Evolutionary conservation across 2,888 invertebrate species (phyloP).

Genomic region (Tricholauxania praeusta): DNA sequence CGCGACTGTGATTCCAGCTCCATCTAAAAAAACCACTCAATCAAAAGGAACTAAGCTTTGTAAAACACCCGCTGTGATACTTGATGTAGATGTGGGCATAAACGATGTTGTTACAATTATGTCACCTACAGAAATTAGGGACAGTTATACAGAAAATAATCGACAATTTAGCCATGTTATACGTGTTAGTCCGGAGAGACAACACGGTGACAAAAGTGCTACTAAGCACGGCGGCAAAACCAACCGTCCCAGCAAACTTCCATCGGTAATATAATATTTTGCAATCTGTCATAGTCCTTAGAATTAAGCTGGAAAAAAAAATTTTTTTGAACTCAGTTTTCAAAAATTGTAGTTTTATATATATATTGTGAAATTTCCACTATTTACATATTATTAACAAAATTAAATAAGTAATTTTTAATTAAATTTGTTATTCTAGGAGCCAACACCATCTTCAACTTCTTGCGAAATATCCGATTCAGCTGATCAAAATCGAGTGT

Average conservation of each 20-base stretch:
- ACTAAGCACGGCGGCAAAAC: background rate
- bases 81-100: slow-evolving; percentile 56
- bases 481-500: background rate
- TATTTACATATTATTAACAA: too few species aligned
- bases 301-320: too few species aligned
- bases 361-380: too few species aligned
- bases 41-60: slow-evolving; percentile 29
- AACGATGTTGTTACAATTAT: slow-evolving; percentile 52
- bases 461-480: background rate
- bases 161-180: slow-evolving; percentile 50
- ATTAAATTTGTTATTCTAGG: background rate
- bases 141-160: slow-evolving; percentile 47
- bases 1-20: background rate
- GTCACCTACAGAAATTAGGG: slow-evolving; percentile 46
- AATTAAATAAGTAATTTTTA: too few species aligned
- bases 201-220: background rate
- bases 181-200: slow-evolving; percentile 13
- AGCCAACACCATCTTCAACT: slow-evolving; percentile 20
- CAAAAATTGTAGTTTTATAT: too few species aligned
- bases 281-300: too few species aligned
- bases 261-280: too few species aligned
- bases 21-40: slow-evolving; percentile 14
- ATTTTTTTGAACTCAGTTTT: too few species aligned
- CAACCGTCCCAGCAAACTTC: background rate
- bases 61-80: slow-evolving; percentile 51